Evolutionary conservation across 2,113 vertebrate species (phyloP).

Genomic region (Vombatus ursinus): DNA sequence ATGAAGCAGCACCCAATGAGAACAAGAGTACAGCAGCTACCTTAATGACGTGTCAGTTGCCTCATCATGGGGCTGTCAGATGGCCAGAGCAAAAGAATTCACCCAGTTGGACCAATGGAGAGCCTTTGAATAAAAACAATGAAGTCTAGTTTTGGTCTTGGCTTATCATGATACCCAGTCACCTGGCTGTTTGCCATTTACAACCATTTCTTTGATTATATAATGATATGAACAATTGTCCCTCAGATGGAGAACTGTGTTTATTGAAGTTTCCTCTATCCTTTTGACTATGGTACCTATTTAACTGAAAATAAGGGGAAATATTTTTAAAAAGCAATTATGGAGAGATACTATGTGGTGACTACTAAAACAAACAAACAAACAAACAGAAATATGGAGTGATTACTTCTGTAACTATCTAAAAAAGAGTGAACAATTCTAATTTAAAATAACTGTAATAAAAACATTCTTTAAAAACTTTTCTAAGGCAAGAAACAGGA

Average conservation of each 20-base stretch:
- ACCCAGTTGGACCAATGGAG: background rate
- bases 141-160: background rate
- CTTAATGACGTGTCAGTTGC: background rate
- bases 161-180: background rate
- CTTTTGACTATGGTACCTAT: background rate
- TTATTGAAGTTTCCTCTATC: constrained; percentile 16
- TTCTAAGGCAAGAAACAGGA: background rate
- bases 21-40: background rate
- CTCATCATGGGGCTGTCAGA: background rate
- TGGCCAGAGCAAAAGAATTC: background rate
- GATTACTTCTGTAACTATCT: background rate
- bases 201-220: constrained; percentile 10
- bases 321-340: background rate
- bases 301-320: background rate
- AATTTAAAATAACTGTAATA: constrained; percentile 39
- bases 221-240: constrained; percentile 1
- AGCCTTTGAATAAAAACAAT: background rate
- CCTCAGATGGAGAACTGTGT: constrained; percentile 34
- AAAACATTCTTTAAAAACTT: constrained; percentile 35
- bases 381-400: background rate
- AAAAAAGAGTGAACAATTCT: background rate
- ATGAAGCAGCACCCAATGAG: background rate
- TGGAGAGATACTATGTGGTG: background rate
- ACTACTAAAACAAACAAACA: too few species aligned
- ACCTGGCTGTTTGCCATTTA: background rate